Conservation (phyloP, 2,797 vertebrate species). For the Dendrocincla tyrannina region DNA sequence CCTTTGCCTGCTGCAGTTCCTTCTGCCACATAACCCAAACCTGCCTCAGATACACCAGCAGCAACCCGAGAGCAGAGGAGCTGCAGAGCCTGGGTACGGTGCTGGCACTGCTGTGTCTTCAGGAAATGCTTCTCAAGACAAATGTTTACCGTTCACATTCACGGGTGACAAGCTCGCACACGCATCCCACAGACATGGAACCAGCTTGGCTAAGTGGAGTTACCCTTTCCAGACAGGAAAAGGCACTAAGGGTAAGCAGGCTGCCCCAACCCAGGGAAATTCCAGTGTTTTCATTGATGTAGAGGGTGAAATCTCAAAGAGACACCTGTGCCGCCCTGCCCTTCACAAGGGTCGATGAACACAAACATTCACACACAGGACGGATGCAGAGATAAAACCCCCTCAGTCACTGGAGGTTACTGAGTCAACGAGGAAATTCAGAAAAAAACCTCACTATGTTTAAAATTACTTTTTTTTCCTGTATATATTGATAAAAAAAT, state of each 20-base stretch:
- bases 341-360: neutral
- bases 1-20: neutral
- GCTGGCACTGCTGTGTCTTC: neutral
- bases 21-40: neutral
- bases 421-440: neutral
- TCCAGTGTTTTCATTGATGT: accelerated
- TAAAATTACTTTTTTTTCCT: neutral
- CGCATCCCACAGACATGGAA: accelerated
- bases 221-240: neutral
- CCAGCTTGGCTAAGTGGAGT: accelerated
- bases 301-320: neutral
- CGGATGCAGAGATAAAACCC: neutral
- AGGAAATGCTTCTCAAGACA: neutral
- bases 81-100: neutral
- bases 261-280: neutral
- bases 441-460: neutral
- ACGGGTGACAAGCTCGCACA: neutral
- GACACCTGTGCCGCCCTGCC: neutral
- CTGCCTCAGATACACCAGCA: neutral
- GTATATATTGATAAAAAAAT: neutral
- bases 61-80: accelerated
- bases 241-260: neutral
- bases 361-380: neutral
- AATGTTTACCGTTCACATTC: neutral
- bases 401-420: neutral